A percentile compares a stretch with the other conserved stretches of the same genome.
Conservation (phyloP, 2,888 invertebrate species). For the Melinaea marsaeus region DNA sequence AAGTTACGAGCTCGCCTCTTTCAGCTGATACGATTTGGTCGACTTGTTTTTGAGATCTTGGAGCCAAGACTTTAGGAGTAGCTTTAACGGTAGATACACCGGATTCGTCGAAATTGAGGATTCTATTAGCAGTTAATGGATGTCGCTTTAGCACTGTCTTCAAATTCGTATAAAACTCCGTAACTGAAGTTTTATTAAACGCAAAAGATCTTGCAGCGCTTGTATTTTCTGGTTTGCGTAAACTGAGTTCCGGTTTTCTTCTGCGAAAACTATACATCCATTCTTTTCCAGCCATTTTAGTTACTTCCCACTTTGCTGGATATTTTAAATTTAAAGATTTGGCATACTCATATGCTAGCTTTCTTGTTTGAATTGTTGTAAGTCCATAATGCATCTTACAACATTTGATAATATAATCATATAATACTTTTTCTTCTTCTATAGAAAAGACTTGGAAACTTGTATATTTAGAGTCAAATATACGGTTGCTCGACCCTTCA, state of each 20-base stretch:
- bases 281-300: conserved; percentile 5
- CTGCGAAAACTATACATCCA: conserved; percentile 14
- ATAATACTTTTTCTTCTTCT: conserved; percentile 31
- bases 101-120: conserved; percentile 38
- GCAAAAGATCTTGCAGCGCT: conserved; percentile 38
- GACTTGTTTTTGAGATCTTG: conserved; percentile 25
- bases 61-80: conserved; percentile 33
- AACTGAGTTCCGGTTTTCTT: conserved; percentile 26
- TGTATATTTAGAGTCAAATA: conserved; percentile 29
- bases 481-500: conserved; percentile 5
- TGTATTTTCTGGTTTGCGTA: conserved; percentile 41
- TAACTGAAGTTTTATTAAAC: conserved; percentile 35
- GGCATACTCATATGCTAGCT: conserved; percentile 34
- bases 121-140: conserved; percentile 21
- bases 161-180: conserved; percentile 21
- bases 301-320: conserved; percentile 29
- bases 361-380: conserved; percentile 26
- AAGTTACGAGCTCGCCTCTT: conserved; percentile 33
- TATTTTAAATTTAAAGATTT: conserved; percentile 32
- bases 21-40: conserved; percentile 32
- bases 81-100: conserved; percentile 35
- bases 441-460: conserved; percentile 29
- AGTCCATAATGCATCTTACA: conserved; percentile 34
- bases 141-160: conserved; percentile 15
- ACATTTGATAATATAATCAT: conserved; percentile 29